Percentiles rank a stretch among this genome's conserved stretches.
Evolutionary conservation across 1,140 invertebrate species (phyloP).

Genomic region (Thaumatotibia leucotreta): DNA sequence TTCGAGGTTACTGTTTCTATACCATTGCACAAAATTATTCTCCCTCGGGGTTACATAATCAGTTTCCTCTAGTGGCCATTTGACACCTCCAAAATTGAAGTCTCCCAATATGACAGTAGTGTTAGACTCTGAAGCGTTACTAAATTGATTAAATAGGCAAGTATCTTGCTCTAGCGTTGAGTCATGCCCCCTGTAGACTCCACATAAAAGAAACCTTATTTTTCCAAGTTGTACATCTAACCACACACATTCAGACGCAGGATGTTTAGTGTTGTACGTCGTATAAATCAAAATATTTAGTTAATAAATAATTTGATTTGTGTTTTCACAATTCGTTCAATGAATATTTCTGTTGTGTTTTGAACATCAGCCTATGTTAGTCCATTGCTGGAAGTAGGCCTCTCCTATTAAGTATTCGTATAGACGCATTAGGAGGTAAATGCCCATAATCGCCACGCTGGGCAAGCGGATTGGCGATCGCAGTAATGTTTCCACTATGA

Average conservation of each 20-base stretch:
- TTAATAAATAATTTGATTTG: too few relatives aligned
- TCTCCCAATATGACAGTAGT: not conserved
- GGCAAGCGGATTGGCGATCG: too few relatives aligned
- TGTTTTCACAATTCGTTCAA: too few relatives aligned
- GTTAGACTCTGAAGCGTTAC: not conserved
- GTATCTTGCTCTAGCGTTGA: not conserved
- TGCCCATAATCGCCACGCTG: too few relatives aligned
- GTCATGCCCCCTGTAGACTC: not conserved
- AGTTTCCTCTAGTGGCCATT: not conserved
- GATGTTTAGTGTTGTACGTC: not conserved
- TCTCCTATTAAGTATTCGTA: too few relatives aligned
- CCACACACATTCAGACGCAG: not conserved
- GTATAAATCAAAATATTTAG: too few relatives aligned
- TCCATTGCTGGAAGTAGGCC: too few relatives aligned
- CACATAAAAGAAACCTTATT: not conserved
- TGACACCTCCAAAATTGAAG: not conserved
- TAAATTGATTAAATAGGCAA: not conserved
- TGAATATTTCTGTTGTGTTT: too few relatives aligned
- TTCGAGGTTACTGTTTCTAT: not conserved
- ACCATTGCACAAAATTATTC: conserved; percentile 9
- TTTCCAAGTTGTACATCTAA: not conserved
- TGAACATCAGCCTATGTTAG: too few relatives aligned
- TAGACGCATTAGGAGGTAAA: too few relatives aligned
- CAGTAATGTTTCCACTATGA: too few relatives aligned
- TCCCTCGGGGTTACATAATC: not conserved